Base-by-base conservation (phyloP, 2,888 invertebrate genomes). In the Geophilus truncorum region DNA sequence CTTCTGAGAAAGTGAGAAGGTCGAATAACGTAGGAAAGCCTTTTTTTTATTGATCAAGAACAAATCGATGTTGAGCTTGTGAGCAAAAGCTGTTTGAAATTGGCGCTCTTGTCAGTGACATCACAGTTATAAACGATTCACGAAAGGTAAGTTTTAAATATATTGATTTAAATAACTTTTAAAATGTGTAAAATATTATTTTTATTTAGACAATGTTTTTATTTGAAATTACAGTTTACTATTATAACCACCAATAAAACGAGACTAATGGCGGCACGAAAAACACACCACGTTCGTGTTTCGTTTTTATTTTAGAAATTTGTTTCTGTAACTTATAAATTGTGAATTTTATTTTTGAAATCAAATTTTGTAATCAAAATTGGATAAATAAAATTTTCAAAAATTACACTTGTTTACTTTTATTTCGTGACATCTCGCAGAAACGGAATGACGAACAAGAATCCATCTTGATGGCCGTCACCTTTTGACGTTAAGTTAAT, bases 381-480 rank as follows among this genome's bases (percentile, higher is more conserved):
- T n/a, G 15, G 7, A 40, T 15, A 15, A 40, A 40, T 12, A 40
- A 40, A 40, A 40, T 40, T 4, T 1, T 12, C 57, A 57, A 15
- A n/a, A 18, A 18, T 18, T 62, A 10, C 5, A 23, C n/a, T 62
- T 62, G 23, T 62, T 62, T 62, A 62, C 57, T 7, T 62, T 62
- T 62, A 5, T 62, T 62, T 62, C 6, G 57, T 23, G 57, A 23
- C 23, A 62, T 23, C 57, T 62, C 57, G 57, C 57, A 62, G 57
- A 62, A 62, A 62, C 57, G 15, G 57, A 62, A 62, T 62, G 57
- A 62, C 57, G 57, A 62, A 62, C 57, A 23, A 62, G 57, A 62
- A 23, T 62, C 57, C 57, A 62, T 62, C 57, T 62, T 62, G 57
- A 62, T 62, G 57, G 57, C 57, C 57, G 57, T 62, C 57, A 62